Conservation (phyloP, 2,888 invertebrate genomes). For the Nemapogon koenigi region DNA sequence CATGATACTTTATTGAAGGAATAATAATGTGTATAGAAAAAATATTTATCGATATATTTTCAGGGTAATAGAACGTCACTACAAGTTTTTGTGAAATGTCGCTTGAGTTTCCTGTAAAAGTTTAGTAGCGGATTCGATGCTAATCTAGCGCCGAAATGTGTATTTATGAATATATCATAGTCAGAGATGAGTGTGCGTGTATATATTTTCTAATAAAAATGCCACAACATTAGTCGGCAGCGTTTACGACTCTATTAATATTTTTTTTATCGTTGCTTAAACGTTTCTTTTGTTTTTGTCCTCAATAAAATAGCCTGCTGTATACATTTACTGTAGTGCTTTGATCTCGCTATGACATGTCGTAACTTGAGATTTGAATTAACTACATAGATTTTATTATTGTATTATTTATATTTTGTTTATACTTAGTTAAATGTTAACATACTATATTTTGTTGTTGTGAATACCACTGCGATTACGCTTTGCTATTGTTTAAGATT, state of each 20-base stretch:
- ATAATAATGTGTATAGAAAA: no score
- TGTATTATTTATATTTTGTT: no score
- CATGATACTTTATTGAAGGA: no score
- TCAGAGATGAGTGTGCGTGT: conserved; percentile 17
- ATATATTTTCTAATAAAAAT: conserved; percentile 24
- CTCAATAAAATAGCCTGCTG: conserved; percentile 36
- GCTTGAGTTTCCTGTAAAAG: conserved; percentile 29
- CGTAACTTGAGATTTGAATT: no score
- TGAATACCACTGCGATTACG: no score
- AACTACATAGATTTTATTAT: no score
- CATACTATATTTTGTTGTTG: no score
- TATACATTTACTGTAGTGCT: conserved; percentile 26
- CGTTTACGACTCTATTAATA: conserved; percentile 46
- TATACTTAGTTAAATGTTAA: no score
- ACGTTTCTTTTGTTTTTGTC: conserved; percentile 46
- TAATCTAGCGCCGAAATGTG: conserved; percentile 41
- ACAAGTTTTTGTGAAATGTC: conserved; percentile 19
- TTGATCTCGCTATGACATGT: no score
- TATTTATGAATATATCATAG: conserved; percentile 47
- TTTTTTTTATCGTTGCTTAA: conserved; percentile 48
- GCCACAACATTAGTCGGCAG: conserved; percentile 24
- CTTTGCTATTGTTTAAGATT: no score
- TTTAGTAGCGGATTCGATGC: conserved; percentile 32
- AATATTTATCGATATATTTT: no score
- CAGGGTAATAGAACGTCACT: no score